Base-by-base conservation (phyloP, 1,140 invertebrate species). In the Eurytemora carolleeae region DNA sequence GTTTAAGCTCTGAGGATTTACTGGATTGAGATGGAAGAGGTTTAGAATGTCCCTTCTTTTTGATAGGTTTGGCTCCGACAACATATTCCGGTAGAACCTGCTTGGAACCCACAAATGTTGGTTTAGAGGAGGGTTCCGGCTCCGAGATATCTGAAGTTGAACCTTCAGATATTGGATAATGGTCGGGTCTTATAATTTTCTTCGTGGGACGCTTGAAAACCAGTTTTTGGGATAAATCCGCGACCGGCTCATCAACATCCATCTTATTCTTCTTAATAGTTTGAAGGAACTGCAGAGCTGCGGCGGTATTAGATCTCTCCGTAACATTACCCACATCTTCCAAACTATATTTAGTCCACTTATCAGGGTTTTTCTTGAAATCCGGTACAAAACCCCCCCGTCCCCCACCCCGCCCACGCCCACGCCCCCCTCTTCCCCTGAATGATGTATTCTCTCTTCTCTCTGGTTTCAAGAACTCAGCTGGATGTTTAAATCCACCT, bases 301-400 rank as follows among this genome's bases (percentile, higher is more conserved):
- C 55, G 2, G 21, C 17, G 1, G 55, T 2, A 19, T 57, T 57
- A 2, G n/a, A n/a, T 24, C 55, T 21, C 2, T 57, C 24, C n/a
- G 55, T 23, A 24, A 24, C 24, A 21, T 23, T 21, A 16, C 23
- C 55, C 22, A 57, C 55, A 24, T 57, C 55, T 21, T 18, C 24
- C 18, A 57, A 19, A 21, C 21, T 3, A 24, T 57, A 57, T 22
- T 57, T 57, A 3, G 21, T 2, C 21, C 24, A 57, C 22, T 57
- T 57, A 57, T 57, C 55, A n/a, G 55, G 55, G 22, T 57, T 57
- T 22, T 21, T 57, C 16, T 57, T 57, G 16, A 57, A 57, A 23
- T 57, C 55, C 2, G 55, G 55, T 22, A 57, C 55, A 1, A n/a
- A 1, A 2, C 65, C 66, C 16, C 69, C 66, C 59, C 64, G 60